Evolutionary conservation across 2,797 vertebrate species (phyloP).

Genomic region (Alca torda): DNA sequence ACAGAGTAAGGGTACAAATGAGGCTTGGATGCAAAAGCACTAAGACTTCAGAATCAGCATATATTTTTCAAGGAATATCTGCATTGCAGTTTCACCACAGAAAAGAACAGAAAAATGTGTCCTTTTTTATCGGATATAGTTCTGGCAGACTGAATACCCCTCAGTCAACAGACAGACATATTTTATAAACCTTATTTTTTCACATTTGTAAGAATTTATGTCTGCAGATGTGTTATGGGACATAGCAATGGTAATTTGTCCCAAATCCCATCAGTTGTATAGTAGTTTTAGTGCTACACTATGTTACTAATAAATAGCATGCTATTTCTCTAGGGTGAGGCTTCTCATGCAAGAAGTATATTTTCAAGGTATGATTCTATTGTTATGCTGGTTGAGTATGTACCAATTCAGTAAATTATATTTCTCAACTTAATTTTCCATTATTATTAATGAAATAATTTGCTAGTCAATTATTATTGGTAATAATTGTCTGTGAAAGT

Average conservation of each 20-base stretch:
- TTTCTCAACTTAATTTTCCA: background rate
- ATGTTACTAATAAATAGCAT: background rate
- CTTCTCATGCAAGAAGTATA: background rate
- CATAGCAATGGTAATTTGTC: slow-evolving; percentile 4
- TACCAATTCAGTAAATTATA: background rate
- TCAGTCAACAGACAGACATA: background rate
- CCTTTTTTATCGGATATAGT: background rate
- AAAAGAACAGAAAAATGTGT: slow-evolving; percentile 14
- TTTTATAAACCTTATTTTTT: background rate
- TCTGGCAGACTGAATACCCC: background rate
- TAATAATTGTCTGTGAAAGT: background rate
- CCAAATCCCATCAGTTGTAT: background rate
- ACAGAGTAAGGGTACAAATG: background rate
- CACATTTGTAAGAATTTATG: background rate
- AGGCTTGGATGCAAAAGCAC: background rate
- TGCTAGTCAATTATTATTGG: background rate
- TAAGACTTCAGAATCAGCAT: background rate
- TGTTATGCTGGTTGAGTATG: background rate
- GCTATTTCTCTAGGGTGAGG: background rate
- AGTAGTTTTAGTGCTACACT: background rate
- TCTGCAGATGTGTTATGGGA: background rate
- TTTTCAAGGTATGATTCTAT: background rate
- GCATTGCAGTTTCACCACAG: slow-evolving; percentile 19
- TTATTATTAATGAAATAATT: background rate
- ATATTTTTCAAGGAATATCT: slow-evolving; percentile 36